Percentiles rank a stretch among this genome's conserved stretches.
These are phyloP conservation scores for Brachionus calyciflorus DNA, from an alignment of 1,140 invertebrate species.

Conservation along the genomic window DNA sequence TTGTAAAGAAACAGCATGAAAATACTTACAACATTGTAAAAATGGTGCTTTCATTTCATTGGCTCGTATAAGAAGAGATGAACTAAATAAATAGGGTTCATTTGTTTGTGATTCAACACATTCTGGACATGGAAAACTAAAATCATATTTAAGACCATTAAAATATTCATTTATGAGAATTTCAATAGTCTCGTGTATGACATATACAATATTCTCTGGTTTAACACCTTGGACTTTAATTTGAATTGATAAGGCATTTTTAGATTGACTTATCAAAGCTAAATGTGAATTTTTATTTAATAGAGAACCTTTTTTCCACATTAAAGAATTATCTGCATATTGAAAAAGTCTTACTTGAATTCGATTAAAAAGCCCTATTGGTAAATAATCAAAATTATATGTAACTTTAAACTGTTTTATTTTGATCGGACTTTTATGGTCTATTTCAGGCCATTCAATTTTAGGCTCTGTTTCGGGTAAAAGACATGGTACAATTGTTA, in stretches of 20 bases:
- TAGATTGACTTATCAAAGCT: slow-evolving; percentile 52
- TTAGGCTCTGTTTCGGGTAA: slow-evolving; percentile 53
- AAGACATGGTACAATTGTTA: slow-evolving; percentile 58
- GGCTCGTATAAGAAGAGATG: slow-evolving; percentile 53
- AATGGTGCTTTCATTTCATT: slow-evolving; percentile 55
- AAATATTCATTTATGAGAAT: slow-evolving; percentile 56
- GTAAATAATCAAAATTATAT: slow-evolving; percentile 52
- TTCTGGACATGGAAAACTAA: slow-evolving; percentile 56
- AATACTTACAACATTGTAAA: slow-evolving; percentile 58
- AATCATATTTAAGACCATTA: slow-evolving; percentile 56
- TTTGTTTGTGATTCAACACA: slow-evolving; percentile 50
- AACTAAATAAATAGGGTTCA: slow-evolving; percentile 51
- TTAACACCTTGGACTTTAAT: slow-evolving; percentile 56
- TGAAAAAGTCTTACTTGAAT: slow-evolving; percentile 58
- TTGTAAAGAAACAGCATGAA: slow-evolving; percentile 57
- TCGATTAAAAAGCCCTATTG: slow-evolving; percentile 60
- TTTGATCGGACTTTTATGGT: neutral
- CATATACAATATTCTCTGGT: slow-evolving; percentile 57
- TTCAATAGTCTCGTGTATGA: slow-evolving; percentile 58
- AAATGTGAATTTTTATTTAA: slow-evolving; percentile 56
- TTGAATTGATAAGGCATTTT: slow-evolving; percentile 52
- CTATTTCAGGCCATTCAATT: slow-evolving; percentile 26
- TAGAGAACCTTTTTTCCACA: slow-evolving; percentile 58
- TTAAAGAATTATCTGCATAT: slow-evolving; percentile 54
- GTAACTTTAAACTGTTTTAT: slow-evolving; percentile 46